phyloP scores from a whole-genome alignment of 2,888 invertebrate species.

The Octonoba sinensis region DNA sequence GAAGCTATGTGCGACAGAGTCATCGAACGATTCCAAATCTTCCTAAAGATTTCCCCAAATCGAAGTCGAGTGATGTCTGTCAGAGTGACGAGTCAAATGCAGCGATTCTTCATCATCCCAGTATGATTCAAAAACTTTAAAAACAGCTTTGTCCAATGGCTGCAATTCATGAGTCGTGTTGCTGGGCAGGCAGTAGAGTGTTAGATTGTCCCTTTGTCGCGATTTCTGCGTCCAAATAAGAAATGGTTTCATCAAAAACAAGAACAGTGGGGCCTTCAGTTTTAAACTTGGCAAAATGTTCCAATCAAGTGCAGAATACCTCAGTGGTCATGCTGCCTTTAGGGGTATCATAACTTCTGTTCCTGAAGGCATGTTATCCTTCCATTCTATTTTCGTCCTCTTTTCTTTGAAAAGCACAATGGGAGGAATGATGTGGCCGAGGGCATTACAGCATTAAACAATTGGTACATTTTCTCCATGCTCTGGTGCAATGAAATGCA shows the following conservation, averaged over 20 bases:
- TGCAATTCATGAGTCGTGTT: slow-evolving; percentile 21
- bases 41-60: background rate
- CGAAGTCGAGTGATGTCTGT: background rate
- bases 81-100: no score
- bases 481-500: background rate
- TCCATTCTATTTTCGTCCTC: background rate
- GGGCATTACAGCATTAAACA: slow-evolving; percentile 5
- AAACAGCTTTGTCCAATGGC: slow-evolving; percentile 13
- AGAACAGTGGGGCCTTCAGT: background rate
- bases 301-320: background rate
- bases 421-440: background rate
- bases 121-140: slow-evolving; percentile 15
- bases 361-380: no score
- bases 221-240: slow-evolving; percentile 5
- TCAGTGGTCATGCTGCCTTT: slow-evolving; percentile 7
- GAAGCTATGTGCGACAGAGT: no score
- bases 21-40: no score
- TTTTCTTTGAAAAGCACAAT: slow-evolving; percentile 2
- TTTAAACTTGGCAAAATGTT: slow-evolving; percentile 7
- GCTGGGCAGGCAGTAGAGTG: slow-evolving; percentile 13
- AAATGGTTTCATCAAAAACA: slow-evolving; percentile 1
- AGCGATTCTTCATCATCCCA: slow-evolving; percentile 18
- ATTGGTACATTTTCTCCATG: background rate
- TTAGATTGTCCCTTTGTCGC: slow-evolving; percentile 13
- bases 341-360: no score